Evolutionary conservation across 2,888 invertebrate species (phyloP).

Genomic region (Bombylius major): DNA sequence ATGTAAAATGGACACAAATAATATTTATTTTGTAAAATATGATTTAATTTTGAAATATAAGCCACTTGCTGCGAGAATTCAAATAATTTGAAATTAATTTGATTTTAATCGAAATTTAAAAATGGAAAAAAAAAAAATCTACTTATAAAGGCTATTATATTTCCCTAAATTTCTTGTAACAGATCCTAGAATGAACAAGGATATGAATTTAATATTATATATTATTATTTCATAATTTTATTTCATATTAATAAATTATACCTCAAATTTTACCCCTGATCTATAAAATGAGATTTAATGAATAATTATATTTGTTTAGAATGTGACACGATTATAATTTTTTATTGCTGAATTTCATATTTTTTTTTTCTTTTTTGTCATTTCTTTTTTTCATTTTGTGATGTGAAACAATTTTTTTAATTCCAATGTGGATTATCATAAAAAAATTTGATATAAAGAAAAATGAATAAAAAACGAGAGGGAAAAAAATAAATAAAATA

Average conservation of each 20-base stretch:
- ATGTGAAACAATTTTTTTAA: constrained; percentile 2
- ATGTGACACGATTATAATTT: constrained; percentile 9
- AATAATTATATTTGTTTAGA: constrained; percentile 8
- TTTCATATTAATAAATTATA: background rate
- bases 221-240: background rate
- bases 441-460: background rate
- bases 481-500: background rate
- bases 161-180: too few species aligned
- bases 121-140: too few species aligned
- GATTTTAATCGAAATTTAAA: too few species aligned
- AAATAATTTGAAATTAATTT: too few species aligned
- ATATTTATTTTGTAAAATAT: too few species aligned
- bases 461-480: constrained; percentile 3
- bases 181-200: too few species aligned
- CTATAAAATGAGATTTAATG: constrained; percentile 1
- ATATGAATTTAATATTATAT: too few species aligned
- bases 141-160: too few species aligned
- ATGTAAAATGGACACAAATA: too few species aligned
- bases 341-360: background rate
- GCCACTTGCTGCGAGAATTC: too few species aligned
- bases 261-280: background rate
- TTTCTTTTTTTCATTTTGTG: background rate
- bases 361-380: too few species aligned
- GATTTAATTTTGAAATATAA: too few species aligned
- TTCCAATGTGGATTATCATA: constrained; percentile 5